Conservation (phyloP, 37 sponge, comb jelly and placozoan species). For the Chondrosia reniformis region DNA sequence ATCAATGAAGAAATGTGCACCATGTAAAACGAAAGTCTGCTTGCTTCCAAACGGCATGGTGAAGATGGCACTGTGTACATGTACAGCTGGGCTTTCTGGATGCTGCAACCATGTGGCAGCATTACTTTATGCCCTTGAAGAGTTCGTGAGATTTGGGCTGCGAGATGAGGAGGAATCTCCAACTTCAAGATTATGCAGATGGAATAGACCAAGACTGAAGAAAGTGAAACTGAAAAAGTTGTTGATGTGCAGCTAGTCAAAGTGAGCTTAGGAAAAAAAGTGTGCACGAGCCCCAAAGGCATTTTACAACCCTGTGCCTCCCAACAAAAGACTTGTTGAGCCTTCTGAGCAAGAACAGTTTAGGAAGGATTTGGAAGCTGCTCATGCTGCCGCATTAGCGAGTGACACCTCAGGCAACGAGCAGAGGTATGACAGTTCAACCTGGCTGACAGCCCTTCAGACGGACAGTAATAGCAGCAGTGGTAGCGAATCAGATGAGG, state of each 20-base stretch:
- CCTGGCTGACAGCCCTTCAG: slow-evolving; percentile 1
- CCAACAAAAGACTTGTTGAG: not conserved
- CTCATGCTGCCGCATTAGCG: not conserved
- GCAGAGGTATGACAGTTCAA: slow-evolving; percentile 9
- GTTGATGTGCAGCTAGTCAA: slow-evolving; percentile 11
- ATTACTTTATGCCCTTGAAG: slow-evolving; percentile 14
- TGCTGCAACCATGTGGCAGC: slow-evolving; percentile 34
- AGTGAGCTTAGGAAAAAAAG: not conserved
- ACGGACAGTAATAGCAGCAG: not conserved
- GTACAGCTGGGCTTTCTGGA: slow-evolving; percentile 30
- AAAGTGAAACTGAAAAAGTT: not conserved
- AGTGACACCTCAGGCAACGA: slow-evolving; percentile 5
- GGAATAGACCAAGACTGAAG: slow-evolving; percentile 5
- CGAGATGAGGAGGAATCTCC: slow-evolving; percentile 9
- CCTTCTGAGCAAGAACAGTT: not conserved
- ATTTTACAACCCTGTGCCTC: not conserved
- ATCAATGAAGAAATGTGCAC: not conserved
- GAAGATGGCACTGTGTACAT: not conserved
- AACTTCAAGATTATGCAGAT: not conserved
- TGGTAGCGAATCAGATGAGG: not conserved
- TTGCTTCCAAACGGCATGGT: not conserved
- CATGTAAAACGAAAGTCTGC: not conserved
- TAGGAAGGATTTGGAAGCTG: not conserved
- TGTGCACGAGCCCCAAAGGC: not conserved
- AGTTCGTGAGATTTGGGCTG: slow-evolving; percentile 7